Conservation (phyloP, 2,888 invertebrate species). For the Pyrrhia umbra region DNA sequence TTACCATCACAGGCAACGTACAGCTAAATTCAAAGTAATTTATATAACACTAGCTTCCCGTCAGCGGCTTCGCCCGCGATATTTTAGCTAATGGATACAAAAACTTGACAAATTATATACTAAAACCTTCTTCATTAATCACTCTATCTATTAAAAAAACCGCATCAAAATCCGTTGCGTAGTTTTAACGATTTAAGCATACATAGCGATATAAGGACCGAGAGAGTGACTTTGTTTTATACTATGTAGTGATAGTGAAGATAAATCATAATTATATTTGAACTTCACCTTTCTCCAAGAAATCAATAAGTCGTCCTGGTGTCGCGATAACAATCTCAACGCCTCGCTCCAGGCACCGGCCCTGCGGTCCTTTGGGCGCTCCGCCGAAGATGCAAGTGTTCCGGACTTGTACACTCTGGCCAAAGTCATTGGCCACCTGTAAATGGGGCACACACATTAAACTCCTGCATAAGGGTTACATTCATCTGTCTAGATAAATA, state of each 20-base stretch:
- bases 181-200: too few species aligned
- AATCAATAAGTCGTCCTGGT: conserved; percentile 98
- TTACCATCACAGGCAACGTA: too few species aligned
- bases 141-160: too few species aligned
- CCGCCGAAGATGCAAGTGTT: conserved; percentile 99
- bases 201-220: too few species aligned
- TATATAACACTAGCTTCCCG: too few species aligned
- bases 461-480: background rate
- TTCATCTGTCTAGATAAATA: background rate
- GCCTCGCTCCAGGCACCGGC: conserved; percentile 95
- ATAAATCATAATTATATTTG: background rate
- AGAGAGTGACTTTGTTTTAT: too few species aligned
- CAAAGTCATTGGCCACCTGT: conserved; percentile 97
- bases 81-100: too few species aligned
- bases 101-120: too few species aligned
- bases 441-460: conserved; percentile 41
- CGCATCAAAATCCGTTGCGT: too few species aligned
- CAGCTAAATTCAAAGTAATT: too few species aligned
- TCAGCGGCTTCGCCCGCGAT: too few species aligned
- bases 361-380: conserved; percentile 98
- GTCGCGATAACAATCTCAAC: conserved; percentile 99
- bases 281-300: conserved; percentile 93
- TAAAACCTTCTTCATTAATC: too few species aligned
- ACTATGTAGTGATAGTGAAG: background rate
- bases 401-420: conserved; percentile 95